Base-by-base conservation (phyloP, 2,797 vertebrate species). In the Hipposideros larvatus region DNA sequence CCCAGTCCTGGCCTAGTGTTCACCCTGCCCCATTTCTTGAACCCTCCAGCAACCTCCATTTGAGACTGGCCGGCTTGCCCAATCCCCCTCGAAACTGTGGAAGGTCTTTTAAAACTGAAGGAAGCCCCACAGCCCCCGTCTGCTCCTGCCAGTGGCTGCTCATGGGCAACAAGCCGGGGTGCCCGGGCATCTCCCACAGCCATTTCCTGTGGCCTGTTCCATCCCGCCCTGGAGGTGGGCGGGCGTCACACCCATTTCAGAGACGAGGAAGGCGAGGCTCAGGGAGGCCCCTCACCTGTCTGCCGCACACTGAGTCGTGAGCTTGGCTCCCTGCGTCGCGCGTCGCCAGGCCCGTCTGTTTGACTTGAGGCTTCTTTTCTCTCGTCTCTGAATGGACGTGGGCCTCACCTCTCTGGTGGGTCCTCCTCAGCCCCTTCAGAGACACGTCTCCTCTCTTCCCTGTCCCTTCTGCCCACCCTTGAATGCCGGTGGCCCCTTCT, bases 171-270 rank as follows among this genome's bases (percentile, higher is more conserved):
- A 18, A 24, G 22, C 68, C 26, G 1, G 61, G 13, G 4, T 15
- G n/a, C n/a, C 31, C 0, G 1, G 66, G 53, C n/a, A 70, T 11
- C 43, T 51, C 22, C 18, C 11, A 7, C 26, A 2, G 0, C 9
- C 19, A 68, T 28, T 70, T 34, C 10, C 28, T n/a, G 51, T 59
- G 93, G 19, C 19, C 77, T 46, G 19, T 28, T 28, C 41, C 10
- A 14, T 7, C 46, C 46, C 16, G 31, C 3, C 65, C 10, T 0
- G 18, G 41, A 90, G 31, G 41, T n/a, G 55, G 70, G 31, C 2
- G 0, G 43, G 28, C 4, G 34, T 51, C 59, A 59, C 0, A 0
- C n/a, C 14, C 14, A 11, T 15, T 51, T 55, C 48, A n/a, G 11
- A 31, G 51, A 21, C 11, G 41, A 70, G 59, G 46, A 74, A 55